Base-by-base conservation (phyloP, 2,888 invertebrate species). In the Ptychoptera albimana region DNA sequence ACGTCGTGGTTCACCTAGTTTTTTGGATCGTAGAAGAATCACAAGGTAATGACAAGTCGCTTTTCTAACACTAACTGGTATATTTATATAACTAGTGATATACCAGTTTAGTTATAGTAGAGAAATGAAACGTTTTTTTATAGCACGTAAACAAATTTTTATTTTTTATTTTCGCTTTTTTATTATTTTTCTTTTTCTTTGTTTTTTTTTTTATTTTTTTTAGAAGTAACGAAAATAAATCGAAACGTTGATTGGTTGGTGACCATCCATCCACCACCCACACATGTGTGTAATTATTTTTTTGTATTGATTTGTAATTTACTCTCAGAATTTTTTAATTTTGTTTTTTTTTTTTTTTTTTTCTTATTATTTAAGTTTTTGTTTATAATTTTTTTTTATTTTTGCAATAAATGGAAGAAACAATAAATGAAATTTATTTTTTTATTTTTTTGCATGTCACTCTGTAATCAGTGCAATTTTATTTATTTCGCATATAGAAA, bases 1-100 rank as follows among this genome's bases (percentile, higher is more conserved):
- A 46, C 76, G 93, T 48, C 82, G 85, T 54, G 93, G 93, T 37
- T 93, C 93, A 46, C 94, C 94, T 14, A 89, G 89, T 65, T 93
- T 93, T 68, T 71, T 93, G 49, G 93, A 93, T 66, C 74, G 91
- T 55, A 75, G 94, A 47, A 77, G 94, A 54, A 94, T 94, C 58
- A 94, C 94, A 54, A 94, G 93, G 93, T 94, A 15, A 7, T 5
- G 23, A 23, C 23, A 23, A 23, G 23, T 23, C 3, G 7, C 7
- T 3, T 23, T 23, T 23, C 23, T 23, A 7, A 23, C 23, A 23
- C 23, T 23, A 5, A 23, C 23, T 23, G 23, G 23, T 23, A 23
- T 23, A 23, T 7, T 23, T n/a, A n/a, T n/a, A n/a, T n/a, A n/a
- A n/a, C n/a, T n/a, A n/a, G 7, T 7, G 23, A 7, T 23, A 23